phyloP scores from a whole-genome alignment of 2,797 vertebrate genomes.

The Galaxias olidus region DNA sequence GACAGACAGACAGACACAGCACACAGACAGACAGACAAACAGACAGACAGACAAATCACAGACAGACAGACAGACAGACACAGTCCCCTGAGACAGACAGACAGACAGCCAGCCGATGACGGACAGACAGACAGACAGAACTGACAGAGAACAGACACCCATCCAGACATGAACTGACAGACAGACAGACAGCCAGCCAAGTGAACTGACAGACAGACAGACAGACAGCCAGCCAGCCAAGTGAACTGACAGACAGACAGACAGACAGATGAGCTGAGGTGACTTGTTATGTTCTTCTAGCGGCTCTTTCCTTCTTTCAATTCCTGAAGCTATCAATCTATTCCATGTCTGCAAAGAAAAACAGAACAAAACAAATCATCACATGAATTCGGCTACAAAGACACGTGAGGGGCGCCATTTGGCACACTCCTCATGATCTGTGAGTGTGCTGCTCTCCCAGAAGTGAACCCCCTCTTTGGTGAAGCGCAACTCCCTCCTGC shows the following conservation, averaged over 20 bases:
- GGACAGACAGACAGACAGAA: too few species aligned
- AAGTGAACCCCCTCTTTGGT: neutral
- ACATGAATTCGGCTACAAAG: constrained; percentile 33
- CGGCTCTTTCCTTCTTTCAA: constrained; percentile 31
- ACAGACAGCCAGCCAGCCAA: constrained; percentile 22
- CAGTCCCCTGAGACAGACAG: too few species aligned
- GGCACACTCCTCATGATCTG: constrained; percentile 25
- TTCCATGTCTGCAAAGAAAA: neutral
- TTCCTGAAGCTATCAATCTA: constrained; percentile 63
- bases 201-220: constrained; percentile 43
- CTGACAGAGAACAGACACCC: too few species aligned
- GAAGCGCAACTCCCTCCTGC: constrained; percentile 3
- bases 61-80: too few species aligned
- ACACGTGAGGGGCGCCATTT: constrained; percentile 26
- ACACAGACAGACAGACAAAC: too few species aligned
- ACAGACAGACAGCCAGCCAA: constrained; percentile 19
- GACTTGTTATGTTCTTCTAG: constrained; percentile 52
- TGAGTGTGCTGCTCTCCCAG: constrained; percentile 17
- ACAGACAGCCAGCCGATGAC: too few species aligned
- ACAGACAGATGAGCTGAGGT: constrained; percentile 43
- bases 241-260: constrained; percentile 47
- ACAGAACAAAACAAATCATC: constrained; percentile 29
- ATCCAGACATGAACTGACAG: too few species aligned
- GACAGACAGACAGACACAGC: too few species aligned
- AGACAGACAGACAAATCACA: too few species aligned